Percentiles rank a stretch among this genome's conserved stretches.
phyloP scores from a whole-genome alignment of 2,888 invertebrate species.

The Meghimatium bilineatum region DNA sequence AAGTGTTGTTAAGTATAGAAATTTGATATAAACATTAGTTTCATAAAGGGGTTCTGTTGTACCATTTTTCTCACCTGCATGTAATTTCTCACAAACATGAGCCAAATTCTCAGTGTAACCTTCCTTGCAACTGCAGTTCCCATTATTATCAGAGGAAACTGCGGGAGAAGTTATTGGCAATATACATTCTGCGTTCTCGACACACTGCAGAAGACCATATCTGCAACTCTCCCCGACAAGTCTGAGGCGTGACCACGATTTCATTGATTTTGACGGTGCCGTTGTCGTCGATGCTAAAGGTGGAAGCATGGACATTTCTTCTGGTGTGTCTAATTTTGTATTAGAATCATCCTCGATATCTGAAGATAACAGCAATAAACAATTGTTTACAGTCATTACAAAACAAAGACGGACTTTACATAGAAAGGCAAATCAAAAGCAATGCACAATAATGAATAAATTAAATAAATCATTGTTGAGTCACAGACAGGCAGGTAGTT shows the following conservation, averaged over 20 bases:
- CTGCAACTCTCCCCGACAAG: conserved; percentile 14
- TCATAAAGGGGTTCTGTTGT: too few relatives aligned
- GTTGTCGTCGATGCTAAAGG: background rate
- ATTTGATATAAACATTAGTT: too few relatives aligned
- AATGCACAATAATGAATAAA: too few relatives aligned
- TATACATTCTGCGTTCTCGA: conserved; percentile 23
- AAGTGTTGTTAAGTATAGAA: too few relatives aligned
- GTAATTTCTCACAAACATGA: background rate
- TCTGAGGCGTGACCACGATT: background rate
- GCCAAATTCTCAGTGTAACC: background rate
- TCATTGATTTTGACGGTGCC: background rate
- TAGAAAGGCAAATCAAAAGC: too few relatives aligned
- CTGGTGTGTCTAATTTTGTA: background rate
- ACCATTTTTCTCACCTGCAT: conserved; percentile 10
- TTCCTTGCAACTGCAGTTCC: conserved; percentile 5
- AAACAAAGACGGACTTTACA: too few relatives aligned
- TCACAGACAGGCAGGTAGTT: too few relatives aligned
- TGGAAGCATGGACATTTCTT: background rate
- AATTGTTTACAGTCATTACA: too few relatives aligned
- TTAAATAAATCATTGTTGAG: too few relatives aligned
- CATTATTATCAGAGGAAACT: background rate
- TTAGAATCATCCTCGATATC: background rate
- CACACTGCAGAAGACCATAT: conserved; percentile 10
- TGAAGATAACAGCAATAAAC: background rate
- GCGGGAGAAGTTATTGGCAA: background rate